These are phyloP conservation scores for Eudyptes chrysolophus DNA, from an alignment of 2,113 vertebrate species.

Conservation along the genomic window DNA sequence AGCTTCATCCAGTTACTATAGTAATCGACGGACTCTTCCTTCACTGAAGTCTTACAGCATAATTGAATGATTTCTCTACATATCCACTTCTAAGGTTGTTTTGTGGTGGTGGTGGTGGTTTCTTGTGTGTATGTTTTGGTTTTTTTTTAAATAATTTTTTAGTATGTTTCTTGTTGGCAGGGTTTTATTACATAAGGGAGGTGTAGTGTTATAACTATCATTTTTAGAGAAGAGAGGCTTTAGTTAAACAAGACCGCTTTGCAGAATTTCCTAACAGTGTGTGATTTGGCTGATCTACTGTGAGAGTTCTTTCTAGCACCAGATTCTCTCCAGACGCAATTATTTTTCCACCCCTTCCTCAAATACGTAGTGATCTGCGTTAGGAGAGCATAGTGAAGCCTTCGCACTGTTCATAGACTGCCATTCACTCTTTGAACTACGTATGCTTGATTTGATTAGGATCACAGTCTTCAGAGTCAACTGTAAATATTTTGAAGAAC, in stretches of 20 bases:
- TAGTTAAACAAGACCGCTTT: background rate
- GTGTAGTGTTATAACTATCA: background rate
- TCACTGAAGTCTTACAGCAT: background rate
- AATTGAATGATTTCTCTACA: background rate
- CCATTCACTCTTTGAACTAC: background rate
- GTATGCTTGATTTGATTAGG: background rate
- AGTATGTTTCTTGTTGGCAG: background rate
- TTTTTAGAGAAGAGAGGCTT: background rate
- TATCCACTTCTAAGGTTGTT: background rate
- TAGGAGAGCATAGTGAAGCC: background rate
- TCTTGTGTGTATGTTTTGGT: no score
- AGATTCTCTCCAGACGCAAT: background rate
- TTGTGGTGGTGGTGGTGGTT: fast-evolving
- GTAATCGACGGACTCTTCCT: background rate
- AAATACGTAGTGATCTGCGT: background rate
- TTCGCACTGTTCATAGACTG: fast-evolving
- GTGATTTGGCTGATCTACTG: background rate
- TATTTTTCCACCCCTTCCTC: background rate
- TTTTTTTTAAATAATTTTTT: background rate
- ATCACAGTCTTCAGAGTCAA: background rate
- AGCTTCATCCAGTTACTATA: background rate
- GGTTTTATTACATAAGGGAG: background rate
- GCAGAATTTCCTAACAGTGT: background rate
- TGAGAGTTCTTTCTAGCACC: background rate
- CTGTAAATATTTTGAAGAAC: background rate